Percentiles rank a stretch among this genome's conserved stretches.
Conservation (phyloP, 1,140 invertebrate genomes). For the Vanessa tameamea region DNA sequence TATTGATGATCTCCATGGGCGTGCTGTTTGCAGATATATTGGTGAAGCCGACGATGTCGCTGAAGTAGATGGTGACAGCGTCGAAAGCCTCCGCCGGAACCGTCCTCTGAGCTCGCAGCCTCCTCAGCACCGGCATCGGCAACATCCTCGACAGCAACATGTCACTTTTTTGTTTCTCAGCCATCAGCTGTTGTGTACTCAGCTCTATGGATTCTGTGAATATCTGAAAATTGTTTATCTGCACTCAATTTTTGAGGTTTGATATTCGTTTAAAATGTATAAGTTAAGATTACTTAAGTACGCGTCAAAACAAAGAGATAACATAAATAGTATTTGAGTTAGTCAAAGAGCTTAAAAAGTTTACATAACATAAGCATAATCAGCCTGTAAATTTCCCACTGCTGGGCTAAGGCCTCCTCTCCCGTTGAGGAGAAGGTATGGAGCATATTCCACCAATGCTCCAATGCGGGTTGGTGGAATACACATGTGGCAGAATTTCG, state of each 20-base stretch:
- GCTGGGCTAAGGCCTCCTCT: too few species aligned
- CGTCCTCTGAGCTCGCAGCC: conserved; percentile 84
- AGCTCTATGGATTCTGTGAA: conserved; percentile 87
- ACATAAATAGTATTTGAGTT: too few species aligned
- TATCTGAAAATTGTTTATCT: conserved; percentile 77
- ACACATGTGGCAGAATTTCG: too few species aligned
- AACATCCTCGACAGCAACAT: conserved; percentile 87
- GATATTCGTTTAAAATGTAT: background rate
- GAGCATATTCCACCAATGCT: too few species aligned
- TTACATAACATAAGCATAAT: too few species aligned
- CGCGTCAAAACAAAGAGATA: too few species aligned
- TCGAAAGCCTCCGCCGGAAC: conserved; percentile 87
- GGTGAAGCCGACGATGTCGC: conserved; percentile 91
- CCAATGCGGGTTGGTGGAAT: too few species aligned
- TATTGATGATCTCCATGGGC: conserved; percentile 85
- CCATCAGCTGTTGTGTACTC: conserved; percentile 86
- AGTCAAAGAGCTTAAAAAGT: too few species aligned
- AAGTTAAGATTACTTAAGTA: background rate
- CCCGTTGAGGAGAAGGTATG: too few species aligned
- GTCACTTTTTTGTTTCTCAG: conserved; percentile 89
- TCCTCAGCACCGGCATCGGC: conserved; percentile 84
- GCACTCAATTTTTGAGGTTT: conserved; percentile 3
- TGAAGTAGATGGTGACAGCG: conserved; percentile 89
- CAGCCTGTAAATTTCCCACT: too few species aligned
- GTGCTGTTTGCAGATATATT: conserved; percentile 87